phyloP scores from a whole-genome alignment of 2,113 vertebrate species.

The Canis aureus region DNA sequence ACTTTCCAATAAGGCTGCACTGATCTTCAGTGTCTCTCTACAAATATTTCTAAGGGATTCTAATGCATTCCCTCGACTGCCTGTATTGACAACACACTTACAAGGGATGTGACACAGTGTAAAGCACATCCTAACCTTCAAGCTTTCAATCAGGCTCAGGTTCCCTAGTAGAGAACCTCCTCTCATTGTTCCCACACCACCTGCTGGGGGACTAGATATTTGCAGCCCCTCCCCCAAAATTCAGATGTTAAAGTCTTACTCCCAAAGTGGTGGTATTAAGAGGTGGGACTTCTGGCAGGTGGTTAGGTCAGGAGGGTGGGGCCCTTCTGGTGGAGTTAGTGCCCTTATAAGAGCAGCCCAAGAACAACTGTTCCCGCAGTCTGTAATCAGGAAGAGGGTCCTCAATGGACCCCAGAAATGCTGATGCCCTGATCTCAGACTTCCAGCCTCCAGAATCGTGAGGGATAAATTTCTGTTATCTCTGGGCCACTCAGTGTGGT shows the following conservation, averaged over 20 bases:
- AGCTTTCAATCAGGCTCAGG: background rate
- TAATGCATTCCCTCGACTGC: background rate
- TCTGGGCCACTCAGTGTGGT: background rate
- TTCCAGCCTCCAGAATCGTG: background rate
- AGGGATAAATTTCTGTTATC: background rate
- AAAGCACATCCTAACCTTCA: background rate
- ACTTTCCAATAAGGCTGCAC: background rate
- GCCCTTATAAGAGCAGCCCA: background rate
- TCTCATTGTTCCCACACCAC: background rate
- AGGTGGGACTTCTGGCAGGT: background rate
- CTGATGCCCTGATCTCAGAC: background rate
- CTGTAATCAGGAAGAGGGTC: background rate
- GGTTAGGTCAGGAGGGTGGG: background rate
- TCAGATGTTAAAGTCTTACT: background rate
- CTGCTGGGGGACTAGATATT: background rate
- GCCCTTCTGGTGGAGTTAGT: background rate
- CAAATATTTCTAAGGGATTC: background rate
- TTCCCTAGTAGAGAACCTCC: background rate
- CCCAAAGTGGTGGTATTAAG: too few species aligned
- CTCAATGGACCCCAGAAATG: background rate
- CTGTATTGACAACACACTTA: background rate
- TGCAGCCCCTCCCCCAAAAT: background rate
- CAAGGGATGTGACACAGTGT: background rate
- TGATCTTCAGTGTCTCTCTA: background rate
- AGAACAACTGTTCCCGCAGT: background rate